Evolutionary conservation across 2,113 vertebrate species (phyloP), one percentile per base, ranked within the genome.

Genomic region (Nannobrachium achirus): DNA sequence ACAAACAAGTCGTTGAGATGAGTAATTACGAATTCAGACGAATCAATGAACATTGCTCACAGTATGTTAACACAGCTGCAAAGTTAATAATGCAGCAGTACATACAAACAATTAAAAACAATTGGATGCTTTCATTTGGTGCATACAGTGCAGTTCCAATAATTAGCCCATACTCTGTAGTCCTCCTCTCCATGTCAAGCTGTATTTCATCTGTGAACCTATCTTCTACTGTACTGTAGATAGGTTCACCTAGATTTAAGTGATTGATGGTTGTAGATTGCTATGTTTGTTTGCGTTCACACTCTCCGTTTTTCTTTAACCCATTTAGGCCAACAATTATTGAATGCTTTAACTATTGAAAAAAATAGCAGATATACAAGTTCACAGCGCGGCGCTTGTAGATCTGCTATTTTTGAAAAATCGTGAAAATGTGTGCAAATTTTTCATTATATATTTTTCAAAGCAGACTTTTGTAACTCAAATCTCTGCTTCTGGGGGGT

Each of bases 201-300:
- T 80, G 67, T 66, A 66, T 75, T 78, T 80, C 25, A 33, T 33
- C 25, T 33, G 25, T 33, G 25, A 33, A 33, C 25, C 25, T 33
- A n/a, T 33, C 25, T 33, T 33, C 25, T 33, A 33, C 25, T 33
- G 25, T 33, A 33, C 25, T 33, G 25, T 76, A 76, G 71, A 63
- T 62, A 76, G 84, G 69, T 61, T 84, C 77, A 78, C 66, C 68
- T 50, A 75, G 80, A 79, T 66, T 83, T 78, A 76, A 84, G 85
- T 51, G 65, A 85, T 83, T 85, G 86, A 85, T 84, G 78, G 73
- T 80, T 86, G 78, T 82, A 79, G 69, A 83, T 85, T 82, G 80
- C 76, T 80, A 82, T 81, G 78, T 71, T 83, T 78, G 83, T 71
- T 88, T 76, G 83, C 85, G 83, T 84, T 87, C 77, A 69, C 66